These are phyloP conservation scores for Ctenicera cuprea DNA, from an alignment of 2,888 invertebrate genomes.

Conservation along the genomic window DNA sequence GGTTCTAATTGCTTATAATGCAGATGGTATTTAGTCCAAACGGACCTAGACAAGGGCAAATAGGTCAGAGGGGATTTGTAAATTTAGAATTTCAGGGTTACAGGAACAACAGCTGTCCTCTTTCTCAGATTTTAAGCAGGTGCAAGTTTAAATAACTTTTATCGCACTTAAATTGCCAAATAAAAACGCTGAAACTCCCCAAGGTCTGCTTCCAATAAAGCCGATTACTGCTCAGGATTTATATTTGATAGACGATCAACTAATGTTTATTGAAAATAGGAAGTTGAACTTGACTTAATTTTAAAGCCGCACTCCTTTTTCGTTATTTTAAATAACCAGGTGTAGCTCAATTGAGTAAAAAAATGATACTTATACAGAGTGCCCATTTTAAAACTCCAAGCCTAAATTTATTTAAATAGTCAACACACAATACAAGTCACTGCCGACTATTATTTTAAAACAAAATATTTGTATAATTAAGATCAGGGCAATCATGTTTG, in stretches of 20 bases:
- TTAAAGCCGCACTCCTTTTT: too few relatives aligned
- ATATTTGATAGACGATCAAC: neutral
- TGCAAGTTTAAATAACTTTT: conserved; percentile 39
- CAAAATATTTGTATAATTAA: too few relatives aligned
- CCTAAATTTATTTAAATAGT: too few relatives aligned
- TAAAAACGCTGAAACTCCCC: conserved; percentile 16
- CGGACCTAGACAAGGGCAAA: conserved; percentile 42
- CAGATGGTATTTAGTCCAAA: conserved; percentile 42
- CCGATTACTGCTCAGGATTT: neutral
- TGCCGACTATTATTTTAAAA: too few relatives aligned
- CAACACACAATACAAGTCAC: too few relatives aligned
- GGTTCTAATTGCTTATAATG: conserved; percentile 35
- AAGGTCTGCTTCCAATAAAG: conserved; percentile 20
- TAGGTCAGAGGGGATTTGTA: conserved; percentile 41
- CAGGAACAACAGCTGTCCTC: conserved; percentile 45
- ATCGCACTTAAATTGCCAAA: conserved; percentile 11
- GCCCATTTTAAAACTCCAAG: too few relatives aligned
- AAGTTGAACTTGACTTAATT: neutral
- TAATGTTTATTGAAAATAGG: conserved; percentile 7
- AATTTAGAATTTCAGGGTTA: conserved; percentile 49
- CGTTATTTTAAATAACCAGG: too few relatives aligned
- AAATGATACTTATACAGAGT: too few relatives aligned
- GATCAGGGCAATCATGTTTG: too few relatives aligned
- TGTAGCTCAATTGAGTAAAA: too few relatives aligned
- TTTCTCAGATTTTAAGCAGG: conserved; percentile 44